These are phyloP conservation scores for Hirtodrosophila cameraria DNA, from an alignment of 2,888 invertebrate species.

Conservation along the genomic window DNA sequence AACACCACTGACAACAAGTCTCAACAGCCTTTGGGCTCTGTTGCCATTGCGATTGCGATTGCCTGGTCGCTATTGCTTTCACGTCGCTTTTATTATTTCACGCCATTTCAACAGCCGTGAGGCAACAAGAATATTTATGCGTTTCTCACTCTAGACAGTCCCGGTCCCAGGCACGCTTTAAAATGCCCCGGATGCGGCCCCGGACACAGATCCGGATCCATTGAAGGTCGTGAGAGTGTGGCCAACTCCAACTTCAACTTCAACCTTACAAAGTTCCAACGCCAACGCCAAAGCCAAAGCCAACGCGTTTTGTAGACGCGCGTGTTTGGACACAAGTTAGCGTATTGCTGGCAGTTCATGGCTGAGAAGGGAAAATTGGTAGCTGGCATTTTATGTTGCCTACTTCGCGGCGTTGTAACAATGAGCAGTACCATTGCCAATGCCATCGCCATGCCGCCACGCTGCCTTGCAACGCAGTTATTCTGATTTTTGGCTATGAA, in stretches of 20 bases:
- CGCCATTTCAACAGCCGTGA: slow-evolving; percentile 79
- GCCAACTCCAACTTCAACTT: slow-evolving; percentile 2
- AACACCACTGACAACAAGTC: slow-evolving; percentile 36
- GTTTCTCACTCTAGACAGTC: slow-evolving; percentile 52
- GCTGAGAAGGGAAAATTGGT: slow-evolving; percentile 41
- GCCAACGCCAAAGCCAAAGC: slow-evolving; percentile 2
- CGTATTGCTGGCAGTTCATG: slow-evolving; percentile 43
- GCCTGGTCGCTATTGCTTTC: slow-evolving; percentile 70
- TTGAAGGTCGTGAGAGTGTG: slow-evolving; percentile 24
- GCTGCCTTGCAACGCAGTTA: slow-evolving; percentile 39
- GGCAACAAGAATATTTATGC: slow-evolving; percentile 79
- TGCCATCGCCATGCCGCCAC: neutral
- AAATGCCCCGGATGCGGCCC: slow-evolving; percentile 42
- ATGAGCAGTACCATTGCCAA: slow-evolving; percentile 29
- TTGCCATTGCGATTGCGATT: slow-evolving; percentile 49
- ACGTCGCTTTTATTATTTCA: slow-evolving; percentile 78
- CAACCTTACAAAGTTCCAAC: no score
- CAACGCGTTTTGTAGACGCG: slow-evolving; percentile 68
- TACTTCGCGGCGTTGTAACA: slow-evolving; percentile 59
- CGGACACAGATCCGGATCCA: slow-evolving; percentile 17
- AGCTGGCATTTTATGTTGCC: slow-evolving; percentile 52
- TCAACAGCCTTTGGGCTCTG: slow-evolving; percentile 51
- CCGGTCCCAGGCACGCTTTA: slow-evolving; percentile 60
- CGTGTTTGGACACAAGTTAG: slow-evolving; percentile 73
- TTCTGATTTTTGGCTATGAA: slow-evolving; percentile 79